phyloP scores from a whole-genome alignment of 2,113 vertebrate species.

The Hippocampus abdominalis region DNA sequence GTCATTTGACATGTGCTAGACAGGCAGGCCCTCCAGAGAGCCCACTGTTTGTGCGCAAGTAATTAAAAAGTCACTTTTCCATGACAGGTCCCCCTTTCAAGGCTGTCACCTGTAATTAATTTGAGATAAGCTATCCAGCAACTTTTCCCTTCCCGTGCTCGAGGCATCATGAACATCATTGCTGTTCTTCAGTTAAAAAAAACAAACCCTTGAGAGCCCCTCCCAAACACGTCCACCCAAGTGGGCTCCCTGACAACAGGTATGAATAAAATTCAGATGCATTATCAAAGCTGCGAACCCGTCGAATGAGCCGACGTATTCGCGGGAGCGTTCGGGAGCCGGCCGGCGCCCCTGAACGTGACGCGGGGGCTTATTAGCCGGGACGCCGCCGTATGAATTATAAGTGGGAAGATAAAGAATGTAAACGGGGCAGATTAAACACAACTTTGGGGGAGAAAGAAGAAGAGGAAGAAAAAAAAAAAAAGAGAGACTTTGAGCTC shows the following conservation, averaged over 20 bases:
- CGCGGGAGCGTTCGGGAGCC: conserved; percentile 20
- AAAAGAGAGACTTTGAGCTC: too few relatives aligned
- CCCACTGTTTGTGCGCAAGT: neutral
- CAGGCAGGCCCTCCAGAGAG: neutral
- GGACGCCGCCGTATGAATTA: conserved; percentile 38
- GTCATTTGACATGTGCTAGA: neutral
- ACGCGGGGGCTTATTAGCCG: conserved; percentile 13
- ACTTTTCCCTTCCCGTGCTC: neutral
- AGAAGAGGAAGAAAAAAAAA: neutral
- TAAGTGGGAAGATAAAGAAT: conserved; percentile 35
- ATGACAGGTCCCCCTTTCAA: neutral
- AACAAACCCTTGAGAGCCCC: conserved; percentile 30
- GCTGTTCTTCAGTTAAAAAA: conserved; percentile 27
- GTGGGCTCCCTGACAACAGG: conserved; percentile 25
- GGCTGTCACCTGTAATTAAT: conserved; percentile 6
- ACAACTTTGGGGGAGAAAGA: conserved; percentile 18
- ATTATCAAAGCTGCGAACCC: conserved; percentile 37
- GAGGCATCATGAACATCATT: conserved; percentile 24
- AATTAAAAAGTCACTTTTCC: neutral
- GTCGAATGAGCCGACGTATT: conserved; percentile 43
- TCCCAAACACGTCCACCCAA: conserved; percentile 14
- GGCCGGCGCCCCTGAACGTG: conserved; percentile 10
- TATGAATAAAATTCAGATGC: conserved; percentile 51
- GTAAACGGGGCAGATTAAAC: conserved; percentile 45
- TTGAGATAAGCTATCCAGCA: conserved; percentile 1